Evolutionary conservation across 2,113 vertebrate species (phyloP).

Genomic region (Oryctolagus cuniculus): mOryCun1.1 NC_091439.1:37999501-38000000

Average conservation of each 20-base stretch:
- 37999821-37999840: constrained; percentile 11
- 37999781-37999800: background rate
- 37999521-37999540: constrained; percentile 83
- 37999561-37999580: constrained; percentile 84
- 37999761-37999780: background rate
- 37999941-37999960: background rate
- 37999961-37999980: background rate
- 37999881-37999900: background rate
- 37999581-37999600: constrained; percentile 74
- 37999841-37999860: background rate
- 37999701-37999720: constrained; percentile 43
- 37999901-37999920: background rate
- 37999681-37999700: constrained; percentile 50
- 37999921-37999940: no score
- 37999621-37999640: constrained; percentile 40
- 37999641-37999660: constrained; percentile 38
- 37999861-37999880: background rate
- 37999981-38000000: background rate
- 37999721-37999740: background rate
- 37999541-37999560: constrained; percentile 77
- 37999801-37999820: background rate
- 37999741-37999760: background rate
- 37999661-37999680: constrained; percentile 20
- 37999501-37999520: constrained; percentile 85
- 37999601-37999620: constrained; percentile 80